Base-by-base conservation (phyloP, 2,113 vertebrate species). In the Podarcis muralis region DNA sequence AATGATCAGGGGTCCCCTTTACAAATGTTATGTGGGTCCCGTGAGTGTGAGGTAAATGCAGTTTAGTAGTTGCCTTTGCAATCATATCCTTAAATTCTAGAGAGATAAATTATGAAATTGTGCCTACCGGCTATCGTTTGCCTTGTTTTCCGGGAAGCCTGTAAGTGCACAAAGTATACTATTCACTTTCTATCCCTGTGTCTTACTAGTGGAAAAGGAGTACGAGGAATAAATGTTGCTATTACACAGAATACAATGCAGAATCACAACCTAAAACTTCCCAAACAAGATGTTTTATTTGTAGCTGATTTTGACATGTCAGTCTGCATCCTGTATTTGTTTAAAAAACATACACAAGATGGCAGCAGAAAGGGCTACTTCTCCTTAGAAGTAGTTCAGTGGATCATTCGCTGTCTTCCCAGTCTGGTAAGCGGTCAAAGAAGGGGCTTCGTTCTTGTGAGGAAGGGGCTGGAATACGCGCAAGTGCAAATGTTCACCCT, bases 361-460 rank as follows among this genome's bases (percentile, higher is more conserved):
- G 0, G 22, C 74, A 40, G 3, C 32, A 57, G 0, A 37, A 0
- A 0, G 48, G 48, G 48, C 9, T 48, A 48, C 43, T 48, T 0
- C 15, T 16, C 1, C 27, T 91, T 93, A 97, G 92, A 98, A 98
- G 86, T 94, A 89, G 0, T 1, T 93, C 77, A 99, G 85, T 0
- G 95, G 93, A 9, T 98, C 98, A 0, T 96, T 18, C 6, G 79
- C 92, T 27, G 23, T 87, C 94, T 98, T 98, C 68, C 79, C 37
- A 5, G 88, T 83, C 94, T 98, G 92, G 23, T 95, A 86, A 15
- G 0, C 0, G 0, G 0, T 1, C 59, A 99, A 94, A 1, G 3
- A 22, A 15, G 94, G 53, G 1, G 22, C 48, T 43, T 86, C 0
- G 27, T 94, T 88, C 6, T n/a, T 0, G 1, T 37, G 0, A 32